phyloP scores from a whole-genome alignment of 1,140 invertebrate species.

The Anastrepha obliqua region DNA sequence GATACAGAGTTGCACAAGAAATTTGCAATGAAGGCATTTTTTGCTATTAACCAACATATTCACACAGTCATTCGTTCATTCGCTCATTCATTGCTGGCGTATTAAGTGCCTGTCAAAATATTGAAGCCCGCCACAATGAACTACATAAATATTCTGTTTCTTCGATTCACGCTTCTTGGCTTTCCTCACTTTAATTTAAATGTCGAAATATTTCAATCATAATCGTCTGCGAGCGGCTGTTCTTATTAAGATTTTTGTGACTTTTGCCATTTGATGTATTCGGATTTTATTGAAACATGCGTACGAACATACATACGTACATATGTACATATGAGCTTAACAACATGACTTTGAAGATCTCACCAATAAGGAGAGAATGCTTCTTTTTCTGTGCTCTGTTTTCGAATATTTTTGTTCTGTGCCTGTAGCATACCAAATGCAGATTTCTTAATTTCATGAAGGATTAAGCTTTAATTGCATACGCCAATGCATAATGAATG shows the following conservation, averaged over 20 bases:
- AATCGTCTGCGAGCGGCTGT: not conserved
- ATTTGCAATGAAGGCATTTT: not conserved
- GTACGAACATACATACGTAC: not conserved
- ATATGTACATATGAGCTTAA: not conserved
- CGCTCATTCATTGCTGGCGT: not conserved
- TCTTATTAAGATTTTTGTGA: not conserved
- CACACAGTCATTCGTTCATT: not conserved
- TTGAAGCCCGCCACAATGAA: not conserved
- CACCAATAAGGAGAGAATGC: not conserved
- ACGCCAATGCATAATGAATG: not conserved
- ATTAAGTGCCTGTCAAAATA: not conserved
- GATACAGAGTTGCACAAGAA: not conserved
- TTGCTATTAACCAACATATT: not conserved
- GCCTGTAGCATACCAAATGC: not conserved
- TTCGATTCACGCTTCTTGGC: not conserved
- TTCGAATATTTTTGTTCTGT: not conserved
- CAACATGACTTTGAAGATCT: not conserved
- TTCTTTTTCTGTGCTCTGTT: not conserved
- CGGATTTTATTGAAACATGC: not conserved
- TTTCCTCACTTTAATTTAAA: not conserved
- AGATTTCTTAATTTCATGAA: not conserved
- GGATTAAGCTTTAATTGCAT: not conserved
- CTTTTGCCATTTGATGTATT: not conserved
- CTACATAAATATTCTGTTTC: not conserved
- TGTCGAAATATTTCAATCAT: conserved; percentile 29